Conservation (phyloP, 2,113 vertebrate species). For the Machaerirhynchus nigripectus region DNA sequence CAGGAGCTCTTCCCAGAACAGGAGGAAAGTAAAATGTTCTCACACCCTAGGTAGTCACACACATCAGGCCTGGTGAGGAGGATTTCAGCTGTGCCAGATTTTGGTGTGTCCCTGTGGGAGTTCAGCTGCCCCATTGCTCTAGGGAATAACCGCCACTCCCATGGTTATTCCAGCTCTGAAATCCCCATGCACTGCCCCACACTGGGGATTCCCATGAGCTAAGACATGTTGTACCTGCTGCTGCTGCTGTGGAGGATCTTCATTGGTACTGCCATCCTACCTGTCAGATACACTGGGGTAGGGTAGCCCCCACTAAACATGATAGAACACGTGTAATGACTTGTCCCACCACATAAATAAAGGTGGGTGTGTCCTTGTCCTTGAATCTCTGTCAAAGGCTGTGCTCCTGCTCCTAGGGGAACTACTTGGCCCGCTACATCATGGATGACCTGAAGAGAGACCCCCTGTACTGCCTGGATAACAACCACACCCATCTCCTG, state of each 20-base stretch:
- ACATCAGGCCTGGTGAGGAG: not conserved
- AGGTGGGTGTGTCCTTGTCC: not conserved
- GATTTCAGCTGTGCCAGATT: not conserved
- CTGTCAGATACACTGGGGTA: not conserved
- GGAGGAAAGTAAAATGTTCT: not conserved
- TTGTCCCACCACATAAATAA: fast-evolving
- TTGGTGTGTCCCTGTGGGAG: not conserved
- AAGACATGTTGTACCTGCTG: fast-evolving
- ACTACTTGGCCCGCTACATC: slow-evolving; percentile 73
- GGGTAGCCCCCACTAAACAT: too few species aligned
- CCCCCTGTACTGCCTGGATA: slow-evolving; percentile 77
- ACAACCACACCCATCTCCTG: slow-evolving; percentile 78
- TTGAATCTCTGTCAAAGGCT: not conserved
- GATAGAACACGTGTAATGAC: fast-evolving
- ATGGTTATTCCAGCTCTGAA: not conserved
- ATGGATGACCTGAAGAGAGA: slow-evolving; percentile 80
- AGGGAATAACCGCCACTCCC: not conserved
- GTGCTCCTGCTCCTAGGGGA: slow-evolving; percentile 44
- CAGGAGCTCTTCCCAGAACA: not conserved
- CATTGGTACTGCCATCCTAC: not conserved
- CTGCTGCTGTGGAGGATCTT: not conserved
- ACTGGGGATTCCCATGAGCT: not conserved
- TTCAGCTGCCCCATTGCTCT: not conserved
- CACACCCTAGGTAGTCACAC: fast-evolving
- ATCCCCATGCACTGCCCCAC: fast-evolving